phyloP scores from a whole-genome alignment of 2,113 vertebrate species.

The Festucalex cinctus region DNA sequence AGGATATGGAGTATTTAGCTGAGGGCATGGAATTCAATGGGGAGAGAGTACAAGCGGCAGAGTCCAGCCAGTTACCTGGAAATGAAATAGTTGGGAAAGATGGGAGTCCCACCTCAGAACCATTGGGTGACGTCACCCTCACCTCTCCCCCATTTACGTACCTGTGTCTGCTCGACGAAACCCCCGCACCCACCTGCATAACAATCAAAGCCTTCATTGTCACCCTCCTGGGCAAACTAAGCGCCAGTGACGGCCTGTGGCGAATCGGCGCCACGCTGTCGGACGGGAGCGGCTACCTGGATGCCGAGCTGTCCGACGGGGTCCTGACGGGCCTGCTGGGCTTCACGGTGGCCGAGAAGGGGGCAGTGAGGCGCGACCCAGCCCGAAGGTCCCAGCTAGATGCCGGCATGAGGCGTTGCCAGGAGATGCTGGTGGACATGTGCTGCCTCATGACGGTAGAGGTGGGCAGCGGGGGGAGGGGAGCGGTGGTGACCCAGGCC shows the following conservation, averaged over 20 bases:
- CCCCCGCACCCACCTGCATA: constrained; percentile 46
- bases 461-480: constrained; percentile 67
- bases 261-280: constrained; percentile 83
- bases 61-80: neutral
- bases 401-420: constrained; percentile 82
- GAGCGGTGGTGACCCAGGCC: constrained; percentile 74
- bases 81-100: neutral
- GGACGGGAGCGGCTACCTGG: constrained; percentile 87
- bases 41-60: neutral
- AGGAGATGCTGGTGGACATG: constrained; percentile 87
- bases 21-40: constrained; percentile 12
- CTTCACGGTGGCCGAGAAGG: constrained; percentile 85
- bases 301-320: constrained; percentile 83
- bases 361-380: constrained; percentile 77
- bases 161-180: constrained; percentile 70
- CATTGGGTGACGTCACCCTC: constrained; percentile 32
- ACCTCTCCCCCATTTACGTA: constrained; percentile 79
- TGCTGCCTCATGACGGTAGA: constrained; percentile 87
- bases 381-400: constrained; percentile 71
- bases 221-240: constrained; percentile 89
- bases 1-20: constrained; percentile 46
- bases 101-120: neutral
- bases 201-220: constrained; percentile 90
- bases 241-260: constrained; percentile 77
- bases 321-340: constrained; percentile 86